A percentile compares a stretch with the other conserved stretches of the same genome.
Conservation (phyloP, 1,140 invertebrate genomes). For the Halictus rubicundus region DNA sequence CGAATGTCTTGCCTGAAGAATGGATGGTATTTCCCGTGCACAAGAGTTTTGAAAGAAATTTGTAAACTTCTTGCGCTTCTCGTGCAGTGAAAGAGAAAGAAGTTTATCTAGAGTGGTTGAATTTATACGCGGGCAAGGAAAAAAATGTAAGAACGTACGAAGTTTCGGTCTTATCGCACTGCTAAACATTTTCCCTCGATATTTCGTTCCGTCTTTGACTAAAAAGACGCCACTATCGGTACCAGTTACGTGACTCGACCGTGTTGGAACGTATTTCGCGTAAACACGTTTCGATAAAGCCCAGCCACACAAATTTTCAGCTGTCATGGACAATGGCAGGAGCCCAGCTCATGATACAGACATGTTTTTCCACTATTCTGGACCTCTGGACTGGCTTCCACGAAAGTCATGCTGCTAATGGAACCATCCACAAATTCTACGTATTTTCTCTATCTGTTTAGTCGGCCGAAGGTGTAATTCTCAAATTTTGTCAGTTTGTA, state of each 20-base stretch:
- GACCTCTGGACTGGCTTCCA: too few species aligned
- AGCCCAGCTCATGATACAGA: neutral
- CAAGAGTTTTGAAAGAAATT: neutral
- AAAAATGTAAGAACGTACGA: neutral
- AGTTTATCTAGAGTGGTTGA: neutral
- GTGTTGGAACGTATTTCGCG: neutral
- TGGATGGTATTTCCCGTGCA: neutral
- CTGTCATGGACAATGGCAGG: neutral
- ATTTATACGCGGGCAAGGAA: neutral
- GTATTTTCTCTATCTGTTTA: too few species aligned
- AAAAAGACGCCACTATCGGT: conserved; percentile 9
- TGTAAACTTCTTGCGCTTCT: neutral
- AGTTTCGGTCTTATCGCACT: neutral
- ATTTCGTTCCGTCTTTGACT: neutral
- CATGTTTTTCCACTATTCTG: neutral
- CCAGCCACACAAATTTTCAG: neutral
- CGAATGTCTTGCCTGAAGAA: too few species aligned
- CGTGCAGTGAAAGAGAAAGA: neutral
- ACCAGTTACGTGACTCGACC: conserved; percentile 26
- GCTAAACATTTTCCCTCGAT: neutral
- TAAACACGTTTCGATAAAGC: neutral
- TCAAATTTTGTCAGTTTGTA: too few species aligned
- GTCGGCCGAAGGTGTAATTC: too few species aligned
- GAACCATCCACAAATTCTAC: too few species aligned
- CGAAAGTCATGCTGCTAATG: too few species aligned